Evolutionary conservation across 2,888 invertebrate genomes (phyloP).

Genomic region (Opisthograptis luteolata): DNA sequence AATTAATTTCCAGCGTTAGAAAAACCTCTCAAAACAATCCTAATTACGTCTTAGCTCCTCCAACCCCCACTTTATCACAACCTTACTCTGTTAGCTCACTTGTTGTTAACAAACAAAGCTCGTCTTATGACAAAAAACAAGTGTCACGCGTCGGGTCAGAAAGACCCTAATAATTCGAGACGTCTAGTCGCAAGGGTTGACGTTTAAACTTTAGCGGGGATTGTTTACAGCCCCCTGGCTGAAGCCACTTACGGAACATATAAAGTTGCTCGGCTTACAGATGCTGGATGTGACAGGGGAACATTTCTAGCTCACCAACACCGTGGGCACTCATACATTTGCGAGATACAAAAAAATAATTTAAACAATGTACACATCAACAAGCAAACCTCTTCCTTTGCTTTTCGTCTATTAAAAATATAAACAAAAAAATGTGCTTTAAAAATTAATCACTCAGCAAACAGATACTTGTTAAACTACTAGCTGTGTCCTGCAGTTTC

Average conservation of each 20-base stretch:
- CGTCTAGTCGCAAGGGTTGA: slow-evolving; percentile 66
- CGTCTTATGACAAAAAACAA: slow-evolving; percentile 54
- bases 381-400: too few relatives aligned
- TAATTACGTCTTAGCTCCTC: slow-evolving; percentile 17
- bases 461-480: too few relatives aligned
- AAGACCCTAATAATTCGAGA: slow-evolving; percentile 70
- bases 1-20: neutral
- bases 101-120: slow-evolving; percentile 25
- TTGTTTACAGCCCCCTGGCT: slow-evolving; percentile 67
- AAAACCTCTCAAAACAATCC: slow-evolving; percentile 9
- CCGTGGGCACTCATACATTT: too few relatives aligned
- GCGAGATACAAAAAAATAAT: neutral
- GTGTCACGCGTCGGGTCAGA: slow-evolving; percentile 54
- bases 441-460: too few relatives aligned
- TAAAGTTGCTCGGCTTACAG: slow-evolving; percentile 55
- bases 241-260: slow-evolving; percentile 66
- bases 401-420: too few relatives aligned
- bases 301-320: too few relatives aligned
- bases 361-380: too few relatives aligned
- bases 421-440: too few relatives aligned
- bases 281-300: slow-evolving; percentile 50
- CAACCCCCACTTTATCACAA: slow-evolving; percentile 15
- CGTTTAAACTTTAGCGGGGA: slow-evolving; percentile 70
- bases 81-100: slow-evolving; percentile 13
- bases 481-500: too few relatives aligned